Base-by-base conservation (phyloP, 2,797 vertebrate species). In the Acanthurus tractus region DNA sequence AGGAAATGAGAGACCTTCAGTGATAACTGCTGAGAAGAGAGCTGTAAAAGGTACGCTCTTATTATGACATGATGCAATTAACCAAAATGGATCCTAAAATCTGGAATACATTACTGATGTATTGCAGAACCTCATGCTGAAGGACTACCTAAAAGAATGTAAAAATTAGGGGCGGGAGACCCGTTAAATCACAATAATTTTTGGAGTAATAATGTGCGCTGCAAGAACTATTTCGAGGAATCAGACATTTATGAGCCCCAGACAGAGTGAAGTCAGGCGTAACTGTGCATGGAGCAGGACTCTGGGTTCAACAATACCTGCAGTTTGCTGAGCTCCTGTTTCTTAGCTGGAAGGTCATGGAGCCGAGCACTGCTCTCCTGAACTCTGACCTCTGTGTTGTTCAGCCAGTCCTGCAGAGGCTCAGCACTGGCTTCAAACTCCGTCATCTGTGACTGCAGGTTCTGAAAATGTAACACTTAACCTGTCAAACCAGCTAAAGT, bases 361-460 rank as follows among this genome's bases (percentile, higher is more conserved):
- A 99, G 95, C 10, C 96, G 95, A 82, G 93, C 91, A 45, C 95
- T 97, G 90, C 97, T 97, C 81, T 96, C 97, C 49, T 97, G 97
- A 29, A 99, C 95, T 76, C 82, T 88, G 83, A 90, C 93, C 89
- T 98, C 97, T 0, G 97, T 97, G 86, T 92, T 90, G 77, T 94
- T 96, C 78, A 99, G 92, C 97, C 98, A 99, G 64, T 95, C 95
- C 89, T 98, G 96, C 42, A 99, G 91, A 36, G 98, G 98, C 70
- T 97, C 96, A n/a, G 96, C 96, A 36, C 96, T 96, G 23, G 95
- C 92, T 93, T 99, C 98, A 0, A 99, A 99, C 83, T 98, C 97
- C 63, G 96, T 96, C 97, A 99, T 99, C 89, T 98, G 97, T 73
- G 96, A 91, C 92, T 97, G 96, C 73, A 99, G 92, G 83, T 92